Percentiles rank a stretch among this genome's conserved stretches.
Conservation (phyloP, 2,113 vertebrate genomes). For the Holacanthus passer region DNA sequence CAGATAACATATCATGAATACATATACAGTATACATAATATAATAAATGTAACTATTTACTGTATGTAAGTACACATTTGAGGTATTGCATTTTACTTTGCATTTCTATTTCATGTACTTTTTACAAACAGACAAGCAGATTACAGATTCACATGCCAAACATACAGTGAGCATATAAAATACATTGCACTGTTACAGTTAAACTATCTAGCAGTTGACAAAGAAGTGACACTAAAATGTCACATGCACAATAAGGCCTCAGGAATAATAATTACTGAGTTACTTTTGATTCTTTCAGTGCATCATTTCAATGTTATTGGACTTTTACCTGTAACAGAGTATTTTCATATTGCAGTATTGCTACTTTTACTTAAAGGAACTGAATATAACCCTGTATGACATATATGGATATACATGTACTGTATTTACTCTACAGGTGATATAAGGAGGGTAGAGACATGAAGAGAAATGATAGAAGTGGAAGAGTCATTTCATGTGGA, state of each 20-base stretch:
- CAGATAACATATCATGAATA: neutral
- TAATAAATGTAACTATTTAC: too few relatives aligned
- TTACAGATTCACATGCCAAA: too few relatives aligned
- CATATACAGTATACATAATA: neutral
- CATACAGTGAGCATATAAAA: too few relatives aligned
- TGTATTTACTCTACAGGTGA: neutral
- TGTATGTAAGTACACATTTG: too few relatives aligned
- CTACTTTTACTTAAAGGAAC: neutral
- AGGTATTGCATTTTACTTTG: too few relatives aligned
- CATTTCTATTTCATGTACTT: too few relatives aligned
- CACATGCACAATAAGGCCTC: neutral
- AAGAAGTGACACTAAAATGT: neutral
- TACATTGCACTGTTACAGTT: neutral
- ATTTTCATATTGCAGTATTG: neutral
- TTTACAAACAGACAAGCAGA: too few relatives aligned
- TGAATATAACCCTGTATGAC: neutral
- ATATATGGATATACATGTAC: neutral
- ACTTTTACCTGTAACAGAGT: neutral
- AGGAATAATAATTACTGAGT: neutral
- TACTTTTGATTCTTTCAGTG: too few relatives aligned
- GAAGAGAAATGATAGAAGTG: neutral
- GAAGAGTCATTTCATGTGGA: neutral
- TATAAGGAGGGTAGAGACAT: neutral
- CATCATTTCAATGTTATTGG: neutral
- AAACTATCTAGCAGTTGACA: neutral